Conservation (phyloP, 2,113 vertebrate species). For the Alexandromys fortis region DNA sequence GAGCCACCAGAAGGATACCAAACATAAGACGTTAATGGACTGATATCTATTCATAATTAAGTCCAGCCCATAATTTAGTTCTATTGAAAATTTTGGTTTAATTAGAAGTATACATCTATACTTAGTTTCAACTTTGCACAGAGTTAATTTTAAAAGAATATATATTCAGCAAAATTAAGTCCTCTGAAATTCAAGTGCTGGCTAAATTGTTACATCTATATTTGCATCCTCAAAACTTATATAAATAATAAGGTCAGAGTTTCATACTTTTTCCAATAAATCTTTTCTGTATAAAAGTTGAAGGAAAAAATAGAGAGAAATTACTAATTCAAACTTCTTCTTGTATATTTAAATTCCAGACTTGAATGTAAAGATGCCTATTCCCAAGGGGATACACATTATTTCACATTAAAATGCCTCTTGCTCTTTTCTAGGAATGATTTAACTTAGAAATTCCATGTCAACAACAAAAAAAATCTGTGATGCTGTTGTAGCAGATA, state of each 20-base stretch:
- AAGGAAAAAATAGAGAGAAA: neutral
- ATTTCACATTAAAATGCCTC: slow-evolving; percentile 35
- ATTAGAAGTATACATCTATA: slow-evolving; percentile 4
- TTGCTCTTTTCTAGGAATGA: slow-evolving; percentile 49
- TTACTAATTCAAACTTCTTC: neutral
- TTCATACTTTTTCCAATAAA: neutral
- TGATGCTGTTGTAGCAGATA: slow-evolving; percentile 69
- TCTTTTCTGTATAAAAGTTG: neutral
- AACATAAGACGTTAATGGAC: neutral
- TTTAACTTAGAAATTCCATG: slow-evolving; percentile 73
- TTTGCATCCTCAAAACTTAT: neutral
- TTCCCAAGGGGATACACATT: neutral
- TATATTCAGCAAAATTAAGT: neutral
- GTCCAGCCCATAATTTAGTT: neutral
- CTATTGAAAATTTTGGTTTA: neutral
- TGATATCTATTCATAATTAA: slow-evolving; percentile 2
- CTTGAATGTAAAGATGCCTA: neutral
- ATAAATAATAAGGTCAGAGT: neutral
- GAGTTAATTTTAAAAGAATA: slow-evolving; percentile 24
- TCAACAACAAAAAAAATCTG: slow-evolving; percentile 56
- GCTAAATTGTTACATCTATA: neutral
- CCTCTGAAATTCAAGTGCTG: slow-evolving; percentile 4
- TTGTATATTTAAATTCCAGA: neutral
- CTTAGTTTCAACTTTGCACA: neutral
- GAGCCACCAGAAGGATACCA: neutral